Conservation (phyloP, 2,888 invertebrate species). For the Marronus borbonicus region DNA sequence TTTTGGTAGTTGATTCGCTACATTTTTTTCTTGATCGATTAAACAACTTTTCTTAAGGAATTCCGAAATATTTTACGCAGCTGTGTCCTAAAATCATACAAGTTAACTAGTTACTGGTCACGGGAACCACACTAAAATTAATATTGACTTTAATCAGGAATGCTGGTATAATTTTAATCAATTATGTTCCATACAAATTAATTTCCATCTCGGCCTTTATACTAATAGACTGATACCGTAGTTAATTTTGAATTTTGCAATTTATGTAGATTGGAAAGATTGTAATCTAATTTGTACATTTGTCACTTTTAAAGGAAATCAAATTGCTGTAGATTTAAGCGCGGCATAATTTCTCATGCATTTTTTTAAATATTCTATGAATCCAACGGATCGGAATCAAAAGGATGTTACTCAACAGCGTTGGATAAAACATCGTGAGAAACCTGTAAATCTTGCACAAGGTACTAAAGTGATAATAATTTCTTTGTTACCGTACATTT, state of each 20-base stretch:
- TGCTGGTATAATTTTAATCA: no score
- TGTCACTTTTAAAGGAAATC: neutral
- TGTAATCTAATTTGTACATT: neutral
- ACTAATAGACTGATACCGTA: neutral
- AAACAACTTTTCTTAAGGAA: no score
- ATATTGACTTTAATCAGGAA: no score
- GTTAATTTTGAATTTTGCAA: neutral
- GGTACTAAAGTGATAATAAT: neutral
- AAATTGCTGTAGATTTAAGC: neutral
- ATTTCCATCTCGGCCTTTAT: no score
- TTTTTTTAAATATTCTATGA: conserved; percentile 3
- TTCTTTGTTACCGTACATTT: neutral
- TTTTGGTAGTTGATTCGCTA: no score
- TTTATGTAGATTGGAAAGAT: neutral
- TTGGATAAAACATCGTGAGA: conserved; percentile 13
- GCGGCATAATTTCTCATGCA: neutral
- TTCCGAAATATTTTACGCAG: no score
- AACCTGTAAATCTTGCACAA: neutral
- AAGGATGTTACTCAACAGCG: conserved; percentile 8
- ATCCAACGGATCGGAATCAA: neutral
- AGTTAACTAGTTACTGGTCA: no score
- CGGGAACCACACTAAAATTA: no score
- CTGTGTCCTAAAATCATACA: no score
- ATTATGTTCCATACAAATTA: no score
- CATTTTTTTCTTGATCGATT: no score